Evolutionary conservation across 2,888 invertebrate species (phyloP), one percentile per base, ranked within the genome.

Genomic region (Shargacucullia verbasci): DNA sequence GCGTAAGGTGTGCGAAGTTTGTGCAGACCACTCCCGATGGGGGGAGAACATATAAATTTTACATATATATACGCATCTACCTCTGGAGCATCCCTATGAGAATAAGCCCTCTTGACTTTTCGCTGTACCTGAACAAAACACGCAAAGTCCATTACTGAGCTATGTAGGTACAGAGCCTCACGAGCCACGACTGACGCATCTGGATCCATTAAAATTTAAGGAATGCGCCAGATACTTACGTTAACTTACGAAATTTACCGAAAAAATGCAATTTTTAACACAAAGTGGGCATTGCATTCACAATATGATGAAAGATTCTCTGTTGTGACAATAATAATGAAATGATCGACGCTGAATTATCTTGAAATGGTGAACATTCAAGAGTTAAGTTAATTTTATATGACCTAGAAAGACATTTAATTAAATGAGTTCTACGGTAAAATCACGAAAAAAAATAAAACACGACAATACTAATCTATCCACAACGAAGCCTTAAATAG

Each of bases 131-230:
- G 54, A 53, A 45, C 34, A 40, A 49, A 56, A 73, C 69, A 73
- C 43, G 58, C 12, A 46, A 59, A 73, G 44, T 69, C 59, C 70
- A 73, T 73, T 69, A 73, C 46, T 37, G 48, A n/a, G 33, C 34
- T 34, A 43, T 67, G 57, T 61, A 61, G 52, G n/a, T n/a, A n/a
- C n/a, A n/a, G n/a, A 20, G 20, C 35, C 53, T 44, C 53, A 31
- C 29, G 49, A 39, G 47, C 10, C 39, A 35, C 45, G 39, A 47
- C 56, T 35, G 53, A 44, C 35, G 45, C 29, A 35, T 13, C 13
- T 20, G 25, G 25, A 3, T 9, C 29, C 27, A 34, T 39, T 5
- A 49, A 33, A 34, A 39, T 33, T 15, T 9, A 38, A 38, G 13
- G 37, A 38, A 15, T 38, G 37, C 14, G 37, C 37, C 15, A 15